Conservation (phyloP, 2,113 vertebrate species). For the Haemorhous mexicanus region DNA sequence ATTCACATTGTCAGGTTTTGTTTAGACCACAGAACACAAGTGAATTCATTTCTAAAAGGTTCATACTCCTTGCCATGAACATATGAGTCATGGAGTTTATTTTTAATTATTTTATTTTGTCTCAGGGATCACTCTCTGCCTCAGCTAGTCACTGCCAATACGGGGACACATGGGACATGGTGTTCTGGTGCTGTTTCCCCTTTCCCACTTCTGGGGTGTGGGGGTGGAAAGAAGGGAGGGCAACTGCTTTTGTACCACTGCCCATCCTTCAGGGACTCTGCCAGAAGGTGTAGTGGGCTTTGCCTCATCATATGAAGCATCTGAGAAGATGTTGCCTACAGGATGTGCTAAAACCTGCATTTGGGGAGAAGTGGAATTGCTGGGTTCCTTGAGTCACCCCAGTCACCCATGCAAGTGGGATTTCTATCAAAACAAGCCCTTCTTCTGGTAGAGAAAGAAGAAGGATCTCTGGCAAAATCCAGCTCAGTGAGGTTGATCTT, state of each 20-base stretch:
- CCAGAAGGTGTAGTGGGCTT: neutral
- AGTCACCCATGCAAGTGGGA: neutral
- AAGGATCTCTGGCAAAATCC: neutral
- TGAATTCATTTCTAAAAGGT: neutral
- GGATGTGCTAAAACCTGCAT: neutral
- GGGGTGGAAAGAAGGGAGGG: neutral
- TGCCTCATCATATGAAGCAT: neutral
- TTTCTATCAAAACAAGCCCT: neutral
- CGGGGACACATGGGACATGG: neutral
- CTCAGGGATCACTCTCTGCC: neutral
- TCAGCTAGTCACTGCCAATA: neutral
- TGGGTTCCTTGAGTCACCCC: neutral
- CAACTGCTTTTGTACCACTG: neutral
- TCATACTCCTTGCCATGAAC: neutral
- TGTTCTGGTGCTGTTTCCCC: neutral
- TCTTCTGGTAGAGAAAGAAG: neutral
- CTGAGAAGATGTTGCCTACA: neutral
- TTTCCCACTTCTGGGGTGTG: neutral
- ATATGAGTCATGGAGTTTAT: conserved; percentile 14
- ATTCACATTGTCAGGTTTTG: neutral
- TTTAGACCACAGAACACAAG: neutral
- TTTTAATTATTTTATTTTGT: neutral
- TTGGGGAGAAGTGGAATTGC: neutral
- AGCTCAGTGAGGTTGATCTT: neutral
- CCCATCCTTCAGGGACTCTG: neutral